Conservation (phyloP, 2,113 vertebrate genomes). For the Clarias macrocephalus region DNA sequence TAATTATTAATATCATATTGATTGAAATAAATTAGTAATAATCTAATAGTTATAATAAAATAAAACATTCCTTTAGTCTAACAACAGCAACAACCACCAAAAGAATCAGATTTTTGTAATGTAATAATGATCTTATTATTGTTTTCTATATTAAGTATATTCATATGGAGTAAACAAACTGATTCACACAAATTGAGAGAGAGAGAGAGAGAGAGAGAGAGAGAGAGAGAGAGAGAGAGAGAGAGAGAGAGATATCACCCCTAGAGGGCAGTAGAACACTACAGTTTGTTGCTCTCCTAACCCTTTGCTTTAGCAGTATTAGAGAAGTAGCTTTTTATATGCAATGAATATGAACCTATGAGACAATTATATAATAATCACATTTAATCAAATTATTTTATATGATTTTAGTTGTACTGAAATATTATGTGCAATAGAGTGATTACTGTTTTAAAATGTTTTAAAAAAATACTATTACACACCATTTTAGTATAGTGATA, state of each 20-base stretch:
- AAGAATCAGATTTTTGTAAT: neutral
- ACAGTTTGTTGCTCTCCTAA: slow-evolving; percentile 1
- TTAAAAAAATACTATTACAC: neutral
- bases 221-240: neutral
- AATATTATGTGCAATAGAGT: neutral
- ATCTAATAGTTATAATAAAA: neutral
- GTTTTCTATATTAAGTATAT: neutral
- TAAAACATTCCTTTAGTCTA: neutral
- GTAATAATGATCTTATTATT: neutral
- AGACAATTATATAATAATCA: neutral
- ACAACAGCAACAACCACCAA: neutral
- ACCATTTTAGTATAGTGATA: neutral
- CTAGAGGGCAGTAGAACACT: slow-evolving; percentile 45
- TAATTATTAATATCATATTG: neutral
- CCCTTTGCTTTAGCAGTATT: neutral
- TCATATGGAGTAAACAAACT: neutral
- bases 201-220: neutral
- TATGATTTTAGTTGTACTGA: neutral
- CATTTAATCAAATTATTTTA: neutral
- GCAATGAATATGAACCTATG: neutral
- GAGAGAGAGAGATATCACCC: neutral
- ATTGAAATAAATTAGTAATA: neutral
- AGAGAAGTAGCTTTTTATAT: neutral
- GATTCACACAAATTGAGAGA: neutral
- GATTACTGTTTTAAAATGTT: neutral